Evolutionary conservation across 2,888 invertebrate genomes (phyloP).

Genomic region (Caenorhabditis afra): DNA sequence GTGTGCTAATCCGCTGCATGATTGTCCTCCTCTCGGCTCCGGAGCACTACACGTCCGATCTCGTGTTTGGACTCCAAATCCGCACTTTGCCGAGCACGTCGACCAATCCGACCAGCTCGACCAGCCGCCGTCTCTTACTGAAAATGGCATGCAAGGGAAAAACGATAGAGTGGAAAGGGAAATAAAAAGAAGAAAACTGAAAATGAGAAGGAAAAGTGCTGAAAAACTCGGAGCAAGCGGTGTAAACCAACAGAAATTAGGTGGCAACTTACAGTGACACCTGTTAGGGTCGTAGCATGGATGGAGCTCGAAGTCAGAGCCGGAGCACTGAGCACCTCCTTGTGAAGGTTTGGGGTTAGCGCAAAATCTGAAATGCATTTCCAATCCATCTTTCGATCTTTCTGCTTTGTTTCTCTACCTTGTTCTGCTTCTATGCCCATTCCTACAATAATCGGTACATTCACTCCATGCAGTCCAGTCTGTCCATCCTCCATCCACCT

Average conservation of each 20-base stretch:
- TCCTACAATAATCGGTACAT: conserved; percentile 76
- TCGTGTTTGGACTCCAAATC: conserved; percentile 74
- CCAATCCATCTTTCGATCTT: conserved; percentile 14
- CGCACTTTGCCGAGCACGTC: conserved; percentile 75
- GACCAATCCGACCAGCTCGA: conserved; percentile 77
- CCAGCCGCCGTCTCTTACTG: conserved; percentile 75
- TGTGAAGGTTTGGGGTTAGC: conserved; percentile 76
- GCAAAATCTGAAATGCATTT: conserved; percentile 72
- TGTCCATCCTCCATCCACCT: conserved; percentile 78
- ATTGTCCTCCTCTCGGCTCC: conserved; percentile 64
- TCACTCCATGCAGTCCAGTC: conserved; percentile 77
- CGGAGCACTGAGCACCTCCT: conserved; percentile 77
- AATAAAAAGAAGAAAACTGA: too few species aligned
- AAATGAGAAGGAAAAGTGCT: conserved; percentile 20
- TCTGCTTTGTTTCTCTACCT: conserved; percentile 56
- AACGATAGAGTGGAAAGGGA: too few species aligned
- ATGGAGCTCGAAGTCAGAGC: conserved; percentile 79
- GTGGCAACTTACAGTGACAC: conserved; percentile 76
- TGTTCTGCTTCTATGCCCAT: conserved; percentile 78
- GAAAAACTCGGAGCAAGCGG: conserved; percentile 24
- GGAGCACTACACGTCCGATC: conserved; percentile 72
- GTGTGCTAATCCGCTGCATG: conserved; percentile 74
- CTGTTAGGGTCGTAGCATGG: conserved; percentile 71
- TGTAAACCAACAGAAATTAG: neutral
- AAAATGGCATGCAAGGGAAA: conserved; percentile 35